phyloP scores from a whole-genome alignment of 1,140 invertebrate genomes.

The Dryas iulia region DNA sequence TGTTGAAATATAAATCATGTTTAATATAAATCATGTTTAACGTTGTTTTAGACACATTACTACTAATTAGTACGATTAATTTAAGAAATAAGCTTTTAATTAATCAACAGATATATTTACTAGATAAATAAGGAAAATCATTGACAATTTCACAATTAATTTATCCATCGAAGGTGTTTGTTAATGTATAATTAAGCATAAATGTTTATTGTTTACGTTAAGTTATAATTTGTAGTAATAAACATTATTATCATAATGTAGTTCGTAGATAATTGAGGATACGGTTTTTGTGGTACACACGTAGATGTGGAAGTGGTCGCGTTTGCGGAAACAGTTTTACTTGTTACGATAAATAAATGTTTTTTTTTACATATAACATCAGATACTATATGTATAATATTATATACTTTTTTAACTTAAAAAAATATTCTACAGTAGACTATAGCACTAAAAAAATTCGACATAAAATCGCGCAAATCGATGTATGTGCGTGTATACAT shows the following conservation, averaged over 20 bases:
- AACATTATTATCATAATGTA: neutral
- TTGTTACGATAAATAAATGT: constrained; percentile 8
- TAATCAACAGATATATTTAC: neutral
- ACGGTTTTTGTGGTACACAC: neutral
- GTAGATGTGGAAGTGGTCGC: constrained; percentile 11
- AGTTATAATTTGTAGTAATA: neutral
- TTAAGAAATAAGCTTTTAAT: neutral
- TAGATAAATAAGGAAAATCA: neutral
- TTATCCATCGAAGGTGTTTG: neutral
- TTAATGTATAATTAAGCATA: neutral
- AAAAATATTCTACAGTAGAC: too few species aligned
- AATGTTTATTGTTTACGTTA: neutral
- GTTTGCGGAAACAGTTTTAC: constrained; percentile 8
- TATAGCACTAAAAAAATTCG: neutral
- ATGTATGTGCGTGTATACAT: neutral
- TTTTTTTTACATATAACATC: neutral
- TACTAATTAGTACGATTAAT: neutral
- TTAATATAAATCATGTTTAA: neutral
- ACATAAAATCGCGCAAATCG: neutral
- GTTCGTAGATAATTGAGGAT: neutral
- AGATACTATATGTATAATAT: neutral
- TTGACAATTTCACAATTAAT: neutral
- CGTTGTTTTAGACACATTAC: neutral
- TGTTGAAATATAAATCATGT: neutral
- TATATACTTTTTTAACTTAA: too few species aligned